Evolutionary conservation across 2,113 vertebrate genomes (phyloP), one percentile per base, ranked within the genome.

Genomic region (Mus spicilegus): DNA sequence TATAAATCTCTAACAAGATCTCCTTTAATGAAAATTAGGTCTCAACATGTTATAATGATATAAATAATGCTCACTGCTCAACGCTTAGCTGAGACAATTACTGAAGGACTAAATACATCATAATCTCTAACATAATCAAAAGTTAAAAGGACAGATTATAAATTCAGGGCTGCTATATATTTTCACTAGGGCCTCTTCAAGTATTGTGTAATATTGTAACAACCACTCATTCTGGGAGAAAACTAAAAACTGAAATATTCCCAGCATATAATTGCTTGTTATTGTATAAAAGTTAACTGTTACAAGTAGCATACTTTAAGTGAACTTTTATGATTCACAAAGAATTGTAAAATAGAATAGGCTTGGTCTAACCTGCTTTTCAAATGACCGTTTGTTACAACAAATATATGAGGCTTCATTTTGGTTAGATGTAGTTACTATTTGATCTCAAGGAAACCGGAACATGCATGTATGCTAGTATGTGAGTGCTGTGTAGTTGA

Each of bases 21-120:
- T 90, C 85, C 81, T 96, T 84, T 95, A 98, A 98, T 98, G 90
- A 98, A 98, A 97, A 94, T 97, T 98, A 97, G 90, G 76, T 65
- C 94, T 98, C 98, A 96, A 92, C 69, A 96, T 97, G 90, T 92
- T 98, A 98, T 97, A 98, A 98, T 98, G 93, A 97, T 96, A 98
- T 93, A 92, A 95, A 87, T 97, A 92, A 97, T 95, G 98, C 73
- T 96, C 96, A 96, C 96, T 97, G 97, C 73, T 96, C 96, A 96
- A 96, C 96, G 97, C 91, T 98, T 98, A 95, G 96, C 92, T 97
- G 65, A 49, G 33, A 97, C 76, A 70, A 97, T 87, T 97, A 78
- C 73, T 92, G 20, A 97, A 97, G 90, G 80, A 54, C 51, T 96
- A 96, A 98, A 98, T 96, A 96, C 36, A 88, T 91, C 95, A 92